Evolutionary conservation across 1,140 invertebrate species (phyloP).

Genomic region (Diorhabda elongata): DNA sequence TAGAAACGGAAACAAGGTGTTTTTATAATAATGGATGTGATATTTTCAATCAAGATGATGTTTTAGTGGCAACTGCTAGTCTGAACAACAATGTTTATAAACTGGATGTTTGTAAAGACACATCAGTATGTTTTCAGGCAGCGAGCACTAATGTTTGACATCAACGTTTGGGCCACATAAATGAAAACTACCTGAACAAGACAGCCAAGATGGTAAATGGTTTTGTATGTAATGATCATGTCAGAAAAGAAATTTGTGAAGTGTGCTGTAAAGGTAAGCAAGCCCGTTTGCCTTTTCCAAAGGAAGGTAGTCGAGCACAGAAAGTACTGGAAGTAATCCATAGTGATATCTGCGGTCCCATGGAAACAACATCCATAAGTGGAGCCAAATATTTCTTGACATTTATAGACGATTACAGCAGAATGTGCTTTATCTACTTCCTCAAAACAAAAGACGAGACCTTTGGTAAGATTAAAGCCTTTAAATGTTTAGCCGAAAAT

Average conservation of each 20-base stretch:
- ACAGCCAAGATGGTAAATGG: conserved; percentile 29
- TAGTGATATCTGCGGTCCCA: conserved; percentile 38
- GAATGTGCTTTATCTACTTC: conserved; percentile 42
- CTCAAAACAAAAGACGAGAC: conserved; percentile 40
- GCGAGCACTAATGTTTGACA: conserved; percentile 28
- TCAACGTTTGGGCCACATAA: conserved; percentile 37
- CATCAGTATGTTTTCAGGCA: conserved; percentile 24
- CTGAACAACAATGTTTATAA: conserved; percentile 35
- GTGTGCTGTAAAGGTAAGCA: conserved; percentile 41
- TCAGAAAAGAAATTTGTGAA: conserved; percentile 28
- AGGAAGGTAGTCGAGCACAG: conserved; percentile 25
- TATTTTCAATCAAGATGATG: conserved; percentile 26
- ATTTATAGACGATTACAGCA: conserved; percentile 45
- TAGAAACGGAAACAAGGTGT: conserved; percentile 22
- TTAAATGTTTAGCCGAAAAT: conserved; percentile 36
- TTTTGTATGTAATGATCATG: conserved; percentile 21
- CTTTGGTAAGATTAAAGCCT: conserved; percentile 32
- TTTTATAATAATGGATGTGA: conserved; percentile 27
- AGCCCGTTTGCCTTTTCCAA: conserved; percentile 31
- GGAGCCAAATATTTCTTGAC: conserved; percentile 44
- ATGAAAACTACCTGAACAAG: conserved; percentile 22
- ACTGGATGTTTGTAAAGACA: conserved; percentile 25
- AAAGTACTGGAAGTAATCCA: conserved; percentile 37
- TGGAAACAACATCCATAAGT: conserved; percentile 36
- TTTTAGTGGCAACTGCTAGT: conserved; percentile 26